These are phyloP conservation scores for Dipodomys stephensi DNA, from an alignment of 2,113 vertebrate genomes.

Conservation along the genomic window DNA sequence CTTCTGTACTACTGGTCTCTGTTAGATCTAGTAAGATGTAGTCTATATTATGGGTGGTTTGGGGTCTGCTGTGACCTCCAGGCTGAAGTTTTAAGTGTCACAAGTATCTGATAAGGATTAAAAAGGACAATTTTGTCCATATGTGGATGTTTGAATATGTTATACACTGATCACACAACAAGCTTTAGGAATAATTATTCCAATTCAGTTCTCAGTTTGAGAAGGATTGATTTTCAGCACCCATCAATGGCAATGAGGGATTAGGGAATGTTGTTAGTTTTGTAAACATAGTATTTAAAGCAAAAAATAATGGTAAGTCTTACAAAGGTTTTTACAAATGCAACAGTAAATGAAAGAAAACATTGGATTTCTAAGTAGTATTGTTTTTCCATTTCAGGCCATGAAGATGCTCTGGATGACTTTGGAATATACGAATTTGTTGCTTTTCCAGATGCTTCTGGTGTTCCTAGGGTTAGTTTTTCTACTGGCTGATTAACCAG, in stretches of 20 bases:
- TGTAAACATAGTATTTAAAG: not conserved
- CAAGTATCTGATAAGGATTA: not conserved
- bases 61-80: not conserved
- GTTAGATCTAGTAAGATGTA: not conserved
- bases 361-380: constrained; percentile 27
- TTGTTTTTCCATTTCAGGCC: constrained; percentile 88
- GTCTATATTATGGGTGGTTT: not conserved
- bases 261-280: not conserved
- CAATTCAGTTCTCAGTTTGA: constrained; percentile 13
- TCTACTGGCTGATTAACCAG: constrained; percentile 36
- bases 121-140: not conserved
- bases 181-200: not conserved
- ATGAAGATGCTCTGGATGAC: constrained; percentile 95
- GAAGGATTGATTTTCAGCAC: constrained; percentile 22
- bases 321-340: constrained; percentile 6
- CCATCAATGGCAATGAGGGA: not conserved
- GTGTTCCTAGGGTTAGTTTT: constrained; percentile 90
- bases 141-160: not conserved
- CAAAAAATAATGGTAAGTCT: not conserved
- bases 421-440: constrained; percentile 99
- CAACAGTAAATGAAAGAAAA: not conserved
- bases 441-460: constrained; percentile 90
- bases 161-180: not conserved
- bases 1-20: not conserved
- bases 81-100: not conserved